Evolutionary conservation across 2,797 vertebrate genomes (phyloP).

Genomic region (Taeniopygia guttata): DNA sequence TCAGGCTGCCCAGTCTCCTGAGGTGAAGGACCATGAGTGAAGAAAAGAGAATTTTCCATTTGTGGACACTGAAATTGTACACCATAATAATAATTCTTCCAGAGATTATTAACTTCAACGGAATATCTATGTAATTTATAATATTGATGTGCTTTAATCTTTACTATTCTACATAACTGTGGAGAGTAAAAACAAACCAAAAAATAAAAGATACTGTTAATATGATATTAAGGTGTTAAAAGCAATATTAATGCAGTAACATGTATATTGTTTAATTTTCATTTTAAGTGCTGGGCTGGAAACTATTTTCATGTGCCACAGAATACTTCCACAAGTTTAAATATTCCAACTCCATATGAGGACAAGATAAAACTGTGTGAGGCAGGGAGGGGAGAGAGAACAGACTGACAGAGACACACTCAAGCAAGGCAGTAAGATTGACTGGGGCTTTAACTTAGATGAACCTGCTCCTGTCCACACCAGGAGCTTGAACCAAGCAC

Average conservation of each 20-base stretch:
- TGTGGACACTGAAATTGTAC: neutral
- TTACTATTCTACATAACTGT: neutral
- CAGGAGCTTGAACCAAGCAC: neutral
- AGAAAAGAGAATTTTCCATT: neutral
- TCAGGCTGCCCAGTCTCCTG: neutral
- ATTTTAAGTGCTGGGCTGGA: neutral
- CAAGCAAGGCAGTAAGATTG: neutral
- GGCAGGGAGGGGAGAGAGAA: neutral
- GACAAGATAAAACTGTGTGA: neutral
- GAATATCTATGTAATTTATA: neutral
- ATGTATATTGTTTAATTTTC: neutral
- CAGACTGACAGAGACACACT: neutral
- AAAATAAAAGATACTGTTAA: neutral
- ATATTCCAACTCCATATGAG: neutral
- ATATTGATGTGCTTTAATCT: neutral
- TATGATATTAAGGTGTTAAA: neutral
- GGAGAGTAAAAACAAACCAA: neutral
- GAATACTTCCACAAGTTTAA: neutral
- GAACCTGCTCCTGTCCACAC: neutral
- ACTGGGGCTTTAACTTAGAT: neutral
- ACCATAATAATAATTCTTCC: neutral
- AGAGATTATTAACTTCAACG: neutral
- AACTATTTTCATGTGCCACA: neutral
- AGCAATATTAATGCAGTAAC: neutral
- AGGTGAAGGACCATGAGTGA: neutral